phyloP scores from a whole-genome alignment of 1,140 invertebrate genomes.

The Augochlora pura region DNA sequence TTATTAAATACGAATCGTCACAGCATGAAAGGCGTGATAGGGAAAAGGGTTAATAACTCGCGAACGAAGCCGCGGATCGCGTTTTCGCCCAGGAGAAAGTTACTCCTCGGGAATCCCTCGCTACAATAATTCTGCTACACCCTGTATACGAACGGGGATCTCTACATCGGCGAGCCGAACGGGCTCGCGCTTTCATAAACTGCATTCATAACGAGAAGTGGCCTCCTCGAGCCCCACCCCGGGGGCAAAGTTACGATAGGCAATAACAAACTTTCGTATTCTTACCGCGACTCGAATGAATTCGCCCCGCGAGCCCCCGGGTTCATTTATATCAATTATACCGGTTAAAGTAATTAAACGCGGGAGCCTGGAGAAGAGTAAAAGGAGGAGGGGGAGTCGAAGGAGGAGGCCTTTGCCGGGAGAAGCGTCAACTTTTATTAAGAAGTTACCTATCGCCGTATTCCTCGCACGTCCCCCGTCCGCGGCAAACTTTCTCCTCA shows the following conservation, averaged over 20 bases:
- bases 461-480: not conserved
- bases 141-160: no score
- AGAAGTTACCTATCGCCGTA: constrained; percentile 34
- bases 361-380: not conserved
- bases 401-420: no score
- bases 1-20: no score
- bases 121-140: no score
- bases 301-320: constrained; percentile 14
- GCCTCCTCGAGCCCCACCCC: no score
- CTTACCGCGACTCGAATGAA: constrained; percentile 49
- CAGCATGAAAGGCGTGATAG: no score
- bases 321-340: constrained; percentile 64
- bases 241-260: constrained; percentile 47
- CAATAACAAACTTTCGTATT: constrained; percentile 61
- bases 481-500: not conserved
- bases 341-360: constrained; percentile 51
- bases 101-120: no score
- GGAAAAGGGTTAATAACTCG: no score
- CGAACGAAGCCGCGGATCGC: no score
- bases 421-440: constrained; percentile 26
- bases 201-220: constrained; percentile 23
- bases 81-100: no score
- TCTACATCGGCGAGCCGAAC: no score
- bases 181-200: constrained; percentile 1
- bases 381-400: not conserved